Base-by-base conservation (phyloP, 2,888 invertebrate species). In the Ferdinandea cuprea region DNA sequence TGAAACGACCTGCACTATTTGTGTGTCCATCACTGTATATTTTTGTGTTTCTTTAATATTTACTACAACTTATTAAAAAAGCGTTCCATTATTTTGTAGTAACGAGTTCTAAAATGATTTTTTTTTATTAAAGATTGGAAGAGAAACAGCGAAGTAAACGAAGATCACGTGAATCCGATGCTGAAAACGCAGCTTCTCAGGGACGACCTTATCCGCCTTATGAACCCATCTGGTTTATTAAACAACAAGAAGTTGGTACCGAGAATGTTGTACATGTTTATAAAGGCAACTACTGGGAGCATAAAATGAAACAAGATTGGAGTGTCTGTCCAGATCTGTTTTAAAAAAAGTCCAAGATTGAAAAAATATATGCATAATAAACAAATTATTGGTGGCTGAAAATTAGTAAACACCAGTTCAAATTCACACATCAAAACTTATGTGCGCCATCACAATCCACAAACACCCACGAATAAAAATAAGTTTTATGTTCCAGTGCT, bases 101-200 rank as follows among this genome's bases (percentile, higher is more conserved):
- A n/a, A n/a, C n/a, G n/a, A n/a, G n/a, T 7, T 9, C 32, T 32
- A 8, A 32, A 32, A 19, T 13, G 6, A 13, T 40, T 40, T 7
- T 2, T 8, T 50, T 19, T 40, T 11, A 21, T 72, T 69, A n/a
- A 86, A 92, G 94, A 0, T 93, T 99, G 25, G 99, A 99, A 91
- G 99, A 99, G 91, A 99, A 99, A 91, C 99, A 99, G 92, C 93
- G 99, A 85, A 92, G 94, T 6, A 94, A 92, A 85, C 92, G 99
- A 61, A 93, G 97, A 85, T 90, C 93, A 87, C 93, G 95, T 19
- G 99, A 99, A 90, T 92, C 94, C 1, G 95, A 95, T 85, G 95
- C 96, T 0, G 97, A 97, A 91, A 89, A 91, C 83, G 94, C 95
- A 35, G 92, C 93, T 15, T 91, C 93, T 85, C 93, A 93, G 90